Evolutionary conservation across 2,797 vertebrate species (phyloP), one percentile per base, ranked within the genome.

Genomic region (Rhynchonycteris naso): DNA sequence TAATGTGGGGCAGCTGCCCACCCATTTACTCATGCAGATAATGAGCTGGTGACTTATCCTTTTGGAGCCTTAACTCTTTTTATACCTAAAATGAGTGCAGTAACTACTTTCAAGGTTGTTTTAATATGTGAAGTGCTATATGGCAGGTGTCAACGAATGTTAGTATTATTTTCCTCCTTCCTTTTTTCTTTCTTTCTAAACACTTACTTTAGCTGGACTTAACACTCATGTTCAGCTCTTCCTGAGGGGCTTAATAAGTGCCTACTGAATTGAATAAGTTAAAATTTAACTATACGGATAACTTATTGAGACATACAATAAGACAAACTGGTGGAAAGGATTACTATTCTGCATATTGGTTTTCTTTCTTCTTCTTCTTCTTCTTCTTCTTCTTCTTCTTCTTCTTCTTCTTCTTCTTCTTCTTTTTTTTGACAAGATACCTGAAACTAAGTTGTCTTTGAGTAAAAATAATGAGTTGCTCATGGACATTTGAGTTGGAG

Each of bases 391-490:
- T 88, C 30, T 81, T 33, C 22, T 7, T 30, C 30, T 81, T 82
- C 47, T 56, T 38, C 7, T 43, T 43, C 8, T 43, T 43, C n/a
- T 52, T 88, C 30, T 81, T 33, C 22, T 7, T 30, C 30, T 81
- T 82, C 47, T 56, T 38, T 43, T 43, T 43, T 43, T 43, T 43
- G 43, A 71, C 74, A 15, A 87, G 33, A 28, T 84, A 22, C n/a
- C 81, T 90, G 75, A 84, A 82, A 68, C 50, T 66, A 33, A 82
- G 33, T 92, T 96, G 16, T 61, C 61, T 90, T 90, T 58, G 50
- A 93, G 61, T 83, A 80, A 87, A 96, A 94, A 69, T 91, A 59
- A 72, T 58, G 22, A 95, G 14, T 28, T 96, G 9, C 38, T 65
- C 14, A 1, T 84, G 56, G n/a, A 78, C 43, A 52, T 56, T 59